Base-by-base conservation (phyloP, 2,113 vertebrate species). In the Apteryx owenii region DNA sequence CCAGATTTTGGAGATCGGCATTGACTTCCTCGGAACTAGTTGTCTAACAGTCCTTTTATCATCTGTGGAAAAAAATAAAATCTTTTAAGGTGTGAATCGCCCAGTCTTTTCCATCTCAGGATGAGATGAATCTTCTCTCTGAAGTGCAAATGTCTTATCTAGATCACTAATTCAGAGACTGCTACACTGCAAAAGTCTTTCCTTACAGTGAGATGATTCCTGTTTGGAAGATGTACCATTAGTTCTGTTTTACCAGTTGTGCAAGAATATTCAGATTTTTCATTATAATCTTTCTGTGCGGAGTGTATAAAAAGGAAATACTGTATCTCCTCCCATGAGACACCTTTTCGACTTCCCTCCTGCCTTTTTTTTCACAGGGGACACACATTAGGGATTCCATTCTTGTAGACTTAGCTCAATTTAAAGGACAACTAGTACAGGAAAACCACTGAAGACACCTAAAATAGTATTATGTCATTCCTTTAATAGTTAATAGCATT, bases 401-500 rank as follows among this genome's bases (percentile, higher is more conserved):
- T 83, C 75, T 85, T 93, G 33, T 76, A 89, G n/a, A n/a, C 29
- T 88, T 33, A 53, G 29, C 69, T 95, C 48, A 53, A 7, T 25
- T 42, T 54, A 95, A 84, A 66, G 66, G 54, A 94, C 73, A 86
- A 26, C 68, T 90, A 83, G 68, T 53, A 56, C 14, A 80, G 87
- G 44, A 91, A 80, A 86, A 58, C 33, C 56, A 66, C 17, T 75
- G 42, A 70, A 38, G 60, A 19, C 16, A 54, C 16, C 31, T 50
- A 23, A 29, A 26, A 50, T 50, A 50, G 4, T 38, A 16, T 33
- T 81, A 5, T 54, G 40, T 64, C 4, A 60, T 86, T 92, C 72
- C 16, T 21, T 62, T 91, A 65, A 9, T 64, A 46, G 68, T 75
- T 96, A 92, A n/a, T 64, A 78, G 19, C 79, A 85, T 93, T 96